These are phyloP conservation scores for Zosterops japonicus DNA, from an alignment of 2,113 vertebrate species.

Conservation along the genomic window DNA sequence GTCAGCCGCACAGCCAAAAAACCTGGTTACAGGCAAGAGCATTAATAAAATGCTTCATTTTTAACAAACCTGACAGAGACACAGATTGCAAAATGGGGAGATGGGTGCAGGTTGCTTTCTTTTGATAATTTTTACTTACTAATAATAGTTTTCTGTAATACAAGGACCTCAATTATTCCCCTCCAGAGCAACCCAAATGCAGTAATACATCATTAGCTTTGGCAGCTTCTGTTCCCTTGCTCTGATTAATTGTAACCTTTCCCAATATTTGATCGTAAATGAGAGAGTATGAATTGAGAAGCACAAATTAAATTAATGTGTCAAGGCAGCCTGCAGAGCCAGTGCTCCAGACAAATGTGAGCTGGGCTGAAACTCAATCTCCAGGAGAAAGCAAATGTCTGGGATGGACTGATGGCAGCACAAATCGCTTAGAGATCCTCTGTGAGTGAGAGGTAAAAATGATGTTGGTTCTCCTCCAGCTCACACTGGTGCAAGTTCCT, in stretches of 20 bases:
- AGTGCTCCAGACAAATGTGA: slow-evolving; percentile 15
- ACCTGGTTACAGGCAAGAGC: accelerated
- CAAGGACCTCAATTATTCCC: neutral
- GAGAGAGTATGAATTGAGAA: slow-evolving; percentile 23
- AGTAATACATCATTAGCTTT: neutral
- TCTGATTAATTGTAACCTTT: slow-evolving; percentile 59
- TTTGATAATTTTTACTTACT: slow-evolving; percentile 4
- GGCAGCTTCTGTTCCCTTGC: neutral
- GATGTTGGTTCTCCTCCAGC: neutral
- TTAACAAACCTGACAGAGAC: neutral
- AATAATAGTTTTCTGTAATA: slow-evolving; percentile 6
- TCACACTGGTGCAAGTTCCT: neutral
- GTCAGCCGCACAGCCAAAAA: neutral
- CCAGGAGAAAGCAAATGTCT: slow-evolving; percentile 7
- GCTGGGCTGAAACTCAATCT: neutral
- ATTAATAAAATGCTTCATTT: neutral
- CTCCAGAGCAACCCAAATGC: neutral
- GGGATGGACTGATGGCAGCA: neutral
- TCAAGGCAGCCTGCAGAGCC: slow-evolving; percentile 17
- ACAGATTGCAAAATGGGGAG: neutral
- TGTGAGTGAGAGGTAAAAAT: neutral
- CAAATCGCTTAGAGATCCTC: neutral
- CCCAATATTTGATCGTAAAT: slow-evolving; percentile 2
- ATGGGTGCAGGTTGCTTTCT: neutral
- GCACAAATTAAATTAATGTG: slow-evolving; percentile 37